These are phyloP conservation scores for Andrena praecox DNA, from an alignment of 2,888 invertebrate species.

Conservation along the genomic window DNA sequence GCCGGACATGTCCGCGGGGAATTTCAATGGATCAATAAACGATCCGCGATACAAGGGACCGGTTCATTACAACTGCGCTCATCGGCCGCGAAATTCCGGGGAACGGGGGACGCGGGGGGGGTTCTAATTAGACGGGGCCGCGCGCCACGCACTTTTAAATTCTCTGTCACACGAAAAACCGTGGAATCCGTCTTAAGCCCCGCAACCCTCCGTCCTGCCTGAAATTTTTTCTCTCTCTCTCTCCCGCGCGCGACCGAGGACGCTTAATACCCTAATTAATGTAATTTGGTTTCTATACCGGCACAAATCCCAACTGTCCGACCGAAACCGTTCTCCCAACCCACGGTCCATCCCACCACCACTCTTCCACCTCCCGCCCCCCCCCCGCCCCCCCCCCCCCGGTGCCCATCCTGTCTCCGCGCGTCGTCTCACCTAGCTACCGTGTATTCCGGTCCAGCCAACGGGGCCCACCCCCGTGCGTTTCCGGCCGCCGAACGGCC, in stretches of 20 bases:
- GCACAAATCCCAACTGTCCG: constrained; percentile 66
- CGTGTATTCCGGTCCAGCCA: constrained; percentile 48
- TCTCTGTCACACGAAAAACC: constrained; percentile 69
- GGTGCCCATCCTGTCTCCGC: not conserved
- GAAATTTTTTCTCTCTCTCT: constrained; percentile 42
- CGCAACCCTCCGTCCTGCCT: constrained; percentile 17
- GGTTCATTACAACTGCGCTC: constrained; percentile 18
- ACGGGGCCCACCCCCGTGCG: constrained; percentile 58
- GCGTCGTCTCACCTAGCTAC: constrained; percentile 27
- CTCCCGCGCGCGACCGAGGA: constrained; percentile 53
- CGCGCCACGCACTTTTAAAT: constrained; percentile 60
- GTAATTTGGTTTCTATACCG: constrained; percentile 76
- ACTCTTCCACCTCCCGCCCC: not conserved
- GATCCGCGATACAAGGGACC: constrained; percentile 25
- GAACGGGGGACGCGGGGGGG: not conserved
- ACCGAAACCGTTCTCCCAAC: constrained; percentile 52
- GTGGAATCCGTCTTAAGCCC: constrained; percentile 76
- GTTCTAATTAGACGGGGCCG: constrained; percentile 60
- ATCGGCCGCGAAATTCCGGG: constrained; percentile 11
- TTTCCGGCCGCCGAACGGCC: constrained; percentile 72
- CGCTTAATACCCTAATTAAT: constrained; percentile 79
- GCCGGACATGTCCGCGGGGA: not conserved
- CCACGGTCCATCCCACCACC: constrained; percentile 15
- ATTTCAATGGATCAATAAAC: constrained; percentile 14
- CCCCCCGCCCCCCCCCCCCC: not conserved